Evolutionary conservation across 1,140 invertebrate species (phyloP).

Genomic region (Pachyrhynchus sulphureomaculatus): DNA sequence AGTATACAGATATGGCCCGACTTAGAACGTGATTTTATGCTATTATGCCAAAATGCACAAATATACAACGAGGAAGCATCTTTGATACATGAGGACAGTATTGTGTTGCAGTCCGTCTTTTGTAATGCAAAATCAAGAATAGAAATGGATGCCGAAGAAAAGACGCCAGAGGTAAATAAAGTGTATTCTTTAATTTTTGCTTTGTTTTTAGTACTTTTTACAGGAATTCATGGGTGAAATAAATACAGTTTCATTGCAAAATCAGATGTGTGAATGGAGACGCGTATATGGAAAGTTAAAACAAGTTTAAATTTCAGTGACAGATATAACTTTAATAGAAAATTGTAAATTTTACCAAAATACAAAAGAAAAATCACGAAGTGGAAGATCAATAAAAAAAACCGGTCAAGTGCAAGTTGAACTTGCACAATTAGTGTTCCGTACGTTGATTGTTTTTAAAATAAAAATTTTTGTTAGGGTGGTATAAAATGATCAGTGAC

Average conservation of each 20-base stretch:
- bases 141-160: constrained; percentile 61
- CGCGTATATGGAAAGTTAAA: too few relatives aligned
- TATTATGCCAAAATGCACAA: constrained; percentile 94
- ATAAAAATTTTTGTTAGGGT: too few relatives aligned
- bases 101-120: constrained; percentile 86
- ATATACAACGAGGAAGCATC: constrained; percentile 96
- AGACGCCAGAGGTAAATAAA: constrained; percentile 46
- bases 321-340: too few relatives aligned
- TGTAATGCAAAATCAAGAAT: constrained; percentile 71
- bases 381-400: too few relatives aligned
- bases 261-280: not conserved
- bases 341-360: too few relatives aligned
- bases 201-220: not conserved
- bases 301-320: too few relatives aligned
- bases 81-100: constrained; percentile 93
- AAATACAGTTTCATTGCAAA: too few relatives aligned
- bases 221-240: not conserved
- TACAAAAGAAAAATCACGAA: too few relatives aligned
- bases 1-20: constrained; percentile 88
- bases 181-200: not conserved
- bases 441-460: too few relatives aligned
- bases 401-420: too few relatives aligned
- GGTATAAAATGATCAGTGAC: too few relatives aligned
- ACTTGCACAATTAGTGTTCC: too few relatives aligned
- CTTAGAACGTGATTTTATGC: constrained; percentile 89